phyloP scores from a whole-genome alignment of 2,888 invertebrate genomes.

The Tipula helvola region DNA sequence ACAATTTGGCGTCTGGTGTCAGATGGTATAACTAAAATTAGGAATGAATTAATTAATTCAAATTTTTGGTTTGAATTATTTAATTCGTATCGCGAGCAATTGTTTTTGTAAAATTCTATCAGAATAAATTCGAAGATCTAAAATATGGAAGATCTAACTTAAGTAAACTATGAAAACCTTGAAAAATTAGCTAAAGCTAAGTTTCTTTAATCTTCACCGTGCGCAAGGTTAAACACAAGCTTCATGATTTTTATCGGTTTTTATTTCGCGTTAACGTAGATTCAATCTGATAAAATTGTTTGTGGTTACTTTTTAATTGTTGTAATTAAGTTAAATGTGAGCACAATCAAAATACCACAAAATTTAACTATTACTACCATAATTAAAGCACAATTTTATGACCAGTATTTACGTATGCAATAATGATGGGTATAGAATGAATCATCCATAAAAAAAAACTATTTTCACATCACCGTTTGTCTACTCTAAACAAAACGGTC shows the following conservation, averaged over 20 bases:
- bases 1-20: no score
- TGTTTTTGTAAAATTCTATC: no score
- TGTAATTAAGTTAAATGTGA: not conserved
- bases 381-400: not conserved
- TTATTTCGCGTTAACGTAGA: not conserved
- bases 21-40: no score
- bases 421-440: not conserved
- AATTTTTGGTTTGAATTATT: no score
- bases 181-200: no score
- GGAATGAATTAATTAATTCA: no score
- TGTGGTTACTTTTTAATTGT: not conserved
- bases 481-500: not conserved
- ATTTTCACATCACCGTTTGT: no score
- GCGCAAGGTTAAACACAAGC: not conserved
- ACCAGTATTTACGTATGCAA: not conserved
- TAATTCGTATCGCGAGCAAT: no score
- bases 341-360: not conserved
- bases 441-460: not conserved
- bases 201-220: not conserved
- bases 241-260: not conserved
- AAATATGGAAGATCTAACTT: no score
- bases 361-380: not conserved
- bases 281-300: not conserved
- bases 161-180: no score
- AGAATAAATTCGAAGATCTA: no score